A percentile compares a stretch with the other conserved stretches of the same genome.
Evolutionary conservation across 1,140 invertebrate genomes (phyloP).

Genomic region (Batillaria attramentaria): DNA sequence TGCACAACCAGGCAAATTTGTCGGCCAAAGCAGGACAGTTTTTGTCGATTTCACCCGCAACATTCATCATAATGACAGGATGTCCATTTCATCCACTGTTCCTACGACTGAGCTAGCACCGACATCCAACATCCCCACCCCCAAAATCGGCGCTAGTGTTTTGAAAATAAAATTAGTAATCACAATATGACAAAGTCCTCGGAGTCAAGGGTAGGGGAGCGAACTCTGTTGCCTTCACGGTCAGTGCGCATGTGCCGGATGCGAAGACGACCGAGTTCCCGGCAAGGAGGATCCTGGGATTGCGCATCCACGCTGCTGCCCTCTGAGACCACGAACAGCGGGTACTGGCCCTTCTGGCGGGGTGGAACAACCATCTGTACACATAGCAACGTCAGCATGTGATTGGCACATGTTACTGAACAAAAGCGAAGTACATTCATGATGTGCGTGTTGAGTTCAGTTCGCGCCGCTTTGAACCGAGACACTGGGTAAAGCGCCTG

Average conservation of each 20-base stretch:
- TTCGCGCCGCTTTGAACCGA: too few relatives aligned
- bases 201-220: constrained; percentile 59
- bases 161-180: too few relatives aligned
- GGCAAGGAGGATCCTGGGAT: constrained; percentile 38
- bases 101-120: too few relatives aligned
- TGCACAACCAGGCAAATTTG: too few relatives aligned
- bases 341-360: constrained; percentile 78
- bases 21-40: too few relatives aligned
- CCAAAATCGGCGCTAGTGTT: too few relatives aligned
- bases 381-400: constrained; percentile 13
- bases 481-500: too few relatives aligned
- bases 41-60: too few relatives aligned
- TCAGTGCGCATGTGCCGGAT: constrained; percentile 57
- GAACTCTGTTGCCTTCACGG: constrained; percentile 41
- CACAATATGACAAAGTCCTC: constrained; percentile 70
- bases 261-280: constrained; percentile 53
- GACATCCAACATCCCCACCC: too few relatives aligned
- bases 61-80: too few relatives aligned
- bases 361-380: constrained; percentile 72
- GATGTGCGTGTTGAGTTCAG: neutral
- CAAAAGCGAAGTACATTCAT: neutral
- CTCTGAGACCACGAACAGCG: constrained; percentile 85
- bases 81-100: too few relatives aligned
- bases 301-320: constrained; percentile 77
- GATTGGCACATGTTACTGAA: neutral